Evolutionary conservation across 2,113 vertebrate species (phyloP), one percentile per base, ranked within the genome.

Genomic region (Erythrocebus patas): DNA sequence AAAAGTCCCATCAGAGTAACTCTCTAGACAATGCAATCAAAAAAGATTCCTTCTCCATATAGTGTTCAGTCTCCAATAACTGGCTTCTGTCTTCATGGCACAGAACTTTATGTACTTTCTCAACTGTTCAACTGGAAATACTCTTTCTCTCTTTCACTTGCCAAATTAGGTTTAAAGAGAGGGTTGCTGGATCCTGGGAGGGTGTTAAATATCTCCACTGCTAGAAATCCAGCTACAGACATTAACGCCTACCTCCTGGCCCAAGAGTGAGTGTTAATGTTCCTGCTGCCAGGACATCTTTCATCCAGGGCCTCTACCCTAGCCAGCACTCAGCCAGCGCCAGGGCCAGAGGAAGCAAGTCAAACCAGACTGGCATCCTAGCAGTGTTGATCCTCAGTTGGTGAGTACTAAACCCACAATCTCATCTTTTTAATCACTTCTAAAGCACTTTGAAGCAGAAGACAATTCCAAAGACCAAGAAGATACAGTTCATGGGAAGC

Each of bases 171-270:
- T 96, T 95, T 93, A 91, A 95, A 97, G 45, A 82, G 76, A 83
- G 59, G 79, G 61, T 57, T 93, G 40, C 85, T 95, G 95, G 59
- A 81, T 97, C 81, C 68, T 35, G 87, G 43, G 68, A 96, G 95
- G 59, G 95, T 83, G 90, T 90, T 95, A 96, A 97, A 79, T 96
- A 79, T 93, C 68, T 96, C 81, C 14, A 10, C 85, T 64, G 79
- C 64, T 61, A 89, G 61, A 66, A 96, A 82, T 91, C 30, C 89
- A 94, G 76, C 78, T 95, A 94, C 57, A 98, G 81, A 96, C 84
- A 95, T 84, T 92, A 96, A 91, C 95, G 85, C 91, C 97, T 96
- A 85, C 59, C 75, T 95, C 52, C 95, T 97, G 96, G 97, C 96
- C 96, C 78, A 86, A 85, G 78, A 93, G 68, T 52, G 55, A 27